Evolutionary conservation across 2,888 invertebrate species (phyloP).

Genomic region (Melikaiella ostensackeni): DNA sequence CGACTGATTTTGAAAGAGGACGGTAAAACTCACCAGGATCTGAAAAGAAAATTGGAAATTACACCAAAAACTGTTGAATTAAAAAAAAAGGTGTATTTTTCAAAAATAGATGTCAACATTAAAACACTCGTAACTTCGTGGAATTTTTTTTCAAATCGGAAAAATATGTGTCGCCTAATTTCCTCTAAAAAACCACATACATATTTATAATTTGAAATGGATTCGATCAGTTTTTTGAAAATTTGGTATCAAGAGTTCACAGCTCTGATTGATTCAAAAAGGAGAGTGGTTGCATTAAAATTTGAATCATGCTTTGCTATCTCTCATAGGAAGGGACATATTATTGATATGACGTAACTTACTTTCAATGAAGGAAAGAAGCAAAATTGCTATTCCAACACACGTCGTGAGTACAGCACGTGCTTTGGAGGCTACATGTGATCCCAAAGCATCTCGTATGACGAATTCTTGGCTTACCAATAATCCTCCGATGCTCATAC

Average conservation of each 20-base stretch:
- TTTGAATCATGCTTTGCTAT: not conserved
- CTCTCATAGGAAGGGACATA: not conserved
- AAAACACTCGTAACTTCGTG: no score
- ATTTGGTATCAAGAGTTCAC: not conserved
- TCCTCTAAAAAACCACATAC: no score
- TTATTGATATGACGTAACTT: slow-evolving; percentile 22
- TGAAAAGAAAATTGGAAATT: no score
- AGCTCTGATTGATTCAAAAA: not conserved
- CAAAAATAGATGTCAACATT: no score
- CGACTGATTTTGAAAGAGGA: no score
- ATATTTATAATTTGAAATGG: no score
- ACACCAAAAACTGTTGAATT: no score
- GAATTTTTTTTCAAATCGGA: no score
- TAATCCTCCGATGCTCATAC: slow-evolving; percentile 46
- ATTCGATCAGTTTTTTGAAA: not conserved
- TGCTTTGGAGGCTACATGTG: slow-evolving; percentile 19
- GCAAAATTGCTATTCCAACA: slow-evolving; percentile 43
- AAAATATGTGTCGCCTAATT: no score
- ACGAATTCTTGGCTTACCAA: slow-evolving; percentile 45
- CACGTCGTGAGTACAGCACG: slow-evolving; percentile 43
- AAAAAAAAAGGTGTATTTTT: no score
- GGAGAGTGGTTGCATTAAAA: not conserved
- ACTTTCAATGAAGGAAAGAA: slow-evolving; percentile 45
- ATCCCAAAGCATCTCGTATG: slow-evolving; percentile 42
- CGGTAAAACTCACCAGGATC: no score